Conservation (phyloP, 2,113 vertebrate species). For the Apteryx mantelli region DNA sequence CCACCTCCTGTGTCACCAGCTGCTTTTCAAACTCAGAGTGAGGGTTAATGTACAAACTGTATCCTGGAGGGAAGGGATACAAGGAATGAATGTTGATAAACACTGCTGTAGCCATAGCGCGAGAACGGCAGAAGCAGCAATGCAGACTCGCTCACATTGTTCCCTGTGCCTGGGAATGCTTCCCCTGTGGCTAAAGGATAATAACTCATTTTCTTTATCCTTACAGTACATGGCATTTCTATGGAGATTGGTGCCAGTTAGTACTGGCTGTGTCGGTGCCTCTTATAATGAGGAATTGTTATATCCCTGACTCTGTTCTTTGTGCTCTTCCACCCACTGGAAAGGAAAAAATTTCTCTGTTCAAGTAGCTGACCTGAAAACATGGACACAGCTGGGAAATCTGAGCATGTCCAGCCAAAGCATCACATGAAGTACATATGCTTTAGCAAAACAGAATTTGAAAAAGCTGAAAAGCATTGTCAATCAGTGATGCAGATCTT, state of each 20-base stretch:
- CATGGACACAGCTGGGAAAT: slow-evolving; percentile 20
- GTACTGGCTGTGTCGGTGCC: background rate
- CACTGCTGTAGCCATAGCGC: slow-evolving; percentile 40
- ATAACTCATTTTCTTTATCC: slow-evolving; percentile 62
- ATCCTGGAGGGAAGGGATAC: background rate
- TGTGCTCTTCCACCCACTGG: slow-evolving; percentile 23
- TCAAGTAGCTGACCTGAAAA: slow-evolving; percentile 44
- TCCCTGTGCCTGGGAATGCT: slow-evolving; percentile 25
- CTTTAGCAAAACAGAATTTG: background rate
- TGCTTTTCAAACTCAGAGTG: background rate
- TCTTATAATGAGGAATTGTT: slow-evolving; percentile 55
- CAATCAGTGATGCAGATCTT: background rate
- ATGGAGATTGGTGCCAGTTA: slow-evolving; percentile 57
- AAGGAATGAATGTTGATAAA: background rate
- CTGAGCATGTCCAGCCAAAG: background rate
- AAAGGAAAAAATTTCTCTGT: slow-evolving; percentile 28
- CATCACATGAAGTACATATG: background rate
- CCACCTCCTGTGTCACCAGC: background rate
- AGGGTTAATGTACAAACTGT: background rate
- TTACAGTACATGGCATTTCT: slow-evolving; percentile 48
- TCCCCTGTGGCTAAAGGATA: slow-evolving; percentile 33
- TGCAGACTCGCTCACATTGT: background rate
- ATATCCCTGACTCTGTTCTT: slow-evolving; percentile 37
- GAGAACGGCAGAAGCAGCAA: slow-evolving; percentile 24
- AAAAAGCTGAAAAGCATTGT: background rate